Evolutionary conservation across 2,888 invertebrate genomes (phyloP).

Genomic region (Poecilus cupreus): DNA sequence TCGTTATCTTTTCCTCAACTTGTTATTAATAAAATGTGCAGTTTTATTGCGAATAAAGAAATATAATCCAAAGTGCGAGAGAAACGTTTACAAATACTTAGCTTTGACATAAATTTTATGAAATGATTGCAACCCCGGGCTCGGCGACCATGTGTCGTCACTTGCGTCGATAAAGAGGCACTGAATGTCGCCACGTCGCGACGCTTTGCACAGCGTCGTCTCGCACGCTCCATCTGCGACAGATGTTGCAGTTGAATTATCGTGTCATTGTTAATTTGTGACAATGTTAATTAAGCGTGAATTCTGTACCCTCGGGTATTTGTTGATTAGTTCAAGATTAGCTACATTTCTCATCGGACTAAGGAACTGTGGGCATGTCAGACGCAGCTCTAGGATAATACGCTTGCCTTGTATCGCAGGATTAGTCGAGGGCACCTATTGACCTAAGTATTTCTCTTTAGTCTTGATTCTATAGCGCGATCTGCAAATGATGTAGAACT

Average conservation of each 20-base stretch:
- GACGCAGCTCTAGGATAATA: background rate
- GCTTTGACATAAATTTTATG: too few species aligned
- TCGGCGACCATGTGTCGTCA: too few species aligned
- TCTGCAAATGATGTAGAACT: background rate
- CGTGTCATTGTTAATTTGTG: constrained; percentile 51
- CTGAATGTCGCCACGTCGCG: background rate
- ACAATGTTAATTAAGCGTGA: constrained; percentile 51
- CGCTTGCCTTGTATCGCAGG: background rate
- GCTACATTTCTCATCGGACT: constrained; percentile 7
- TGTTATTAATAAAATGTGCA: too few species aligned
- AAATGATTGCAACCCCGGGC: too few species aligned
- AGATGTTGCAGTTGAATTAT: constrained; percentile 34
- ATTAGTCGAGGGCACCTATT: background rate
- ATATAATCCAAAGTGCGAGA: too few species aligned
- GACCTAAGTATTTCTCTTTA: background rate
- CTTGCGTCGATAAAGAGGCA: too few species aligned
- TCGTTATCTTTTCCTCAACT: too few species aligned
- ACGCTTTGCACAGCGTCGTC: background rate
- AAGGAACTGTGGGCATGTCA: background rate
- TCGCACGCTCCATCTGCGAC: background rate
- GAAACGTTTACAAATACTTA: too few species aligned
- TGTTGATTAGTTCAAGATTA: constrained; percentile 44
- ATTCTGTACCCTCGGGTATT: constrained; percentile 29
- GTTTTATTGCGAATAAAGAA: too few species aligned
- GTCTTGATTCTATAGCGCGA: background rate